These are phyloP conservation scores for Atta texana DNA, from an alignment of 1,140 invertebrate species.

Conservation along the genomic window DNA sequence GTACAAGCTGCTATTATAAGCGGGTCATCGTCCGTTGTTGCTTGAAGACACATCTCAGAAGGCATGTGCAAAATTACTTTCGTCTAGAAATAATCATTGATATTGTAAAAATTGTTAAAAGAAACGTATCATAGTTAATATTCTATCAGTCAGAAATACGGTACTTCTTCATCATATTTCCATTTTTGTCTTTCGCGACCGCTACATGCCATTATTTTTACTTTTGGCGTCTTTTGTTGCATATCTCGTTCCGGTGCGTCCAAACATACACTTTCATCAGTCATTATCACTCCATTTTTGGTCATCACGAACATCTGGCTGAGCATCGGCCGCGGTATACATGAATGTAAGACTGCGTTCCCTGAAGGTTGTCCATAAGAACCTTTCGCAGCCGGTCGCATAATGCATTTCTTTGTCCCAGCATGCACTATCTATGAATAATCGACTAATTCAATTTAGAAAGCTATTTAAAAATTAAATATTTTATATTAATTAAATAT, in stretches of 20 bases:
- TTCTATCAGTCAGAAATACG: constrained; percentile 7
- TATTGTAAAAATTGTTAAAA: constrained; percentile 11
- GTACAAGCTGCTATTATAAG: constrained; percentile 86
- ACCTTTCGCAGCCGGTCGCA: constrained; percentile 87
- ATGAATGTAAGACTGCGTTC: constrained; percentile 87
- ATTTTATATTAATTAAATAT: no score
- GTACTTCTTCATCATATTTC: constrained; percentile 87
- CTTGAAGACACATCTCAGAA: constrained; percentile 87
- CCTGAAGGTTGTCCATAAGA: constrained; percentile 89
- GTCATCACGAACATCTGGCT: constrained; percentile 93
- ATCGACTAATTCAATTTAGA: background rate
- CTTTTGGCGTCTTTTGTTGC: constrained; percentile 85
- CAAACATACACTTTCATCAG: constrained; percentile 91
- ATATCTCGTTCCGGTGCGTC: constrained; percentile 88
- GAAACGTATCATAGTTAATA: constrained; percentile 15
- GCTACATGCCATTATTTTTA: constrained; percentile 90
- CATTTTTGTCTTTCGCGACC: constrained; percentile 89
- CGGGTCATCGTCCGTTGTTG: constrained; percentile 82
- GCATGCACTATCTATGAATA: constrained; percentile 85
- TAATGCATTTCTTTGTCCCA: constrained; percentile 87
- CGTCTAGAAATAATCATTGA: constrained; percentile 81
- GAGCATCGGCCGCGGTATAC: constrained; percentile 85
- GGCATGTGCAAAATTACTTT: constrained; percentile 85
- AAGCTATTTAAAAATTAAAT: constrained; percentile 5
- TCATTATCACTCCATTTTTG: constrained; percentile 89